Percentiles rank a stretch among this genome's conserved stretches.
These are phyloP conservation scores for Leptinotarsa defecta DNA, from an alignment of 1,140 invertebrate species.

Conservation along the genomic window DNA sequence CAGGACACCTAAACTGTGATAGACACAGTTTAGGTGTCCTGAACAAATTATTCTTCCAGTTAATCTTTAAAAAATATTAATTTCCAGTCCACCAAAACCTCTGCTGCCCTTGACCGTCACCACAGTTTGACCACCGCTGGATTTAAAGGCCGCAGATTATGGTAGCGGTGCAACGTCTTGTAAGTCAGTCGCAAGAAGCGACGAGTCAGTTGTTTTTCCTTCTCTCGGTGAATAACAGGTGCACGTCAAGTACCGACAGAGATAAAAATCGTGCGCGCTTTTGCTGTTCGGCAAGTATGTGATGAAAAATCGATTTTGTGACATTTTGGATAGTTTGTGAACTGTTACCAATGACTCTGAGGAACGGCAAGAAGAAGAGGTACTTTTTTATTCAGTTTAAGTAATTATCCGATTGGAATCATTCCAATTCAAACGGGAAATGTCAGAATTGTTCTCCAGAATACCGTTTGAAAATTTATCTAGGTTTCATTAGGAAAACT, in stretches of 20 bases:
- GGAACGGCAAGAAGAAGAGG: background rate
- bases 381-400: background rate
- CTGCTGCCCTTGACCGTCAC: background rate
- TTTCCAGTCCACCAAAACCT: background rate
- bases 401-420: too few relatives aligned
- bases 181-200: background rate
- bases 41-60: too few relatives aligned
- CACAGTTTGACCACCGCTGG: slow-evolving; percentile 9
- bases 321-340: background rate
- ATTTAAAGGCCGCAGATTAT: slow-evolving; percentile 21
- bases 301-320: background rate
- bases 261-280: background rate
- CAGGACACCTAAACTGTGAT: too few relatives aligned
- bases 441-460: background rate
- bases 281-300: background rate
- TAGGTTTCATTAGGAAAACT: too few relatives aligned
- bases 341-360: background rate
- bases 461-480: too few relatives aligned
- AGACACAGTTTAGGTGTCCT: too few relatives aligned
- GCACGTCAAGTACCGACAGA: background rate
- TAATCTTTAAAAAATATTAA: background rate
- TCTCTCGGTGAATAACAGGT: background rate
- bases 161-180: slow-evolving; percentile 26
- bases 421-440: background rate
- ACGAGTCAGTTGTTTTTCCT: slow-evolving; percentile 1